Conservation (phyloP, 2,113 vertebrate species). For the Sylvia atricapilla region DNA sequence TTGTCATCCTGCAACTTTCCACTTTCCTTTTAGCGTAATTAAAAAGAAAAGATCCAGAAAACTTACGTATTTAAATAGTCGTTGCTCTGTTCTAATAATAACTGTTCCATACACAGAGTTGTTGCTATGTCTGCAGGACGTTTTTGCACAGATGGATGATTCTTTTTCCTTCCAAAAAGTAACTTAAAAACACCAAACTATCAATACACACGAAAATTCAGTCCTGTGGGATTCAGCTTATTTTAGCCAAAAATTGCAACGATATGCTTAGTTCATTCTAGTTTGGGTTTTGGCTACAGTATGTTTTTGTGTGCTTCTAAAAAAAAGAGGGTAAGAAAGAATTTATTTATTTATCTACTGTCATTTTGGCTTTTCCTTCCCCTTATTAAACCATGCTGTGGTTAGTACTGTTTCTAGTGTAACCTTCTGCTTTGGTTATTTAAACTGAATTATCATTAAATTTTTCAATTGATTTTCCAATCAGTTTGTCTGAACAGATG, state of each 20-base stretch:
- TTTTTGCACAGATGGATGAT: conserved; percentile 47
- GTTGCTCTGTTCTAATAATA: conserved; percentile 46
- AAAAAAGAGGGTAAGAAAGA: neutral
- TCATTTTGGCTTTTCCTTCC: neutral
- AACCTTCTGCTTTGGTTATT: neutral
- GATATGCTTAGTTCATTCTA: neutral
- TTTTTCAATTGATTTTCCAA: conserved; percentile 7
- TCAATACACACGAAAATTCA: conserved; percentile 4
- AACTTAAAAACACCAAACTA: conserved; percentile 10
- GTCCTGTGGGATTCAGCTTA: neutral
- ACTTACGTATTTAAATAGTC: neutral
- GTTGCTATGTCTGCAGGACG: conserved; percentile 23
- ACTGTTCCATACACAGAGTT: conserved; percentile 34
- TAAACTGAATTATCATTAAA: neutral
- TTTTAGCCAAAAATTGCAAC: conserved; percentile 22
- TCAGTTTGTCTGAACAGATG: neutral
- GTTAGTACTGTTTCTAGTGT: neutral
- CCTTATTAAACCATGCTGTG: neutral
- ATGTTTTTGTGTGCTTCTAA: neutral
- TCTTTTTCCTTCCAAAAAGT: conserved; percentile 32
- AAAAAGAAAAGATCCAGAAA: neutral
- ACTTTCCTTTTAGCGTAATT: neutral
- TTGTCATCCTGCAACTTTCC: neutral
- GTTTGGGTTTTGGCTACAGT: conserved; percentile 16
- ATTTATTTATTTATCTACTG: neutral